These are phyloP conservation scores for Alethe diademata DNA, from an alignment of 2,113 vertebrate species.

Conservation along the genomic window DNA sequence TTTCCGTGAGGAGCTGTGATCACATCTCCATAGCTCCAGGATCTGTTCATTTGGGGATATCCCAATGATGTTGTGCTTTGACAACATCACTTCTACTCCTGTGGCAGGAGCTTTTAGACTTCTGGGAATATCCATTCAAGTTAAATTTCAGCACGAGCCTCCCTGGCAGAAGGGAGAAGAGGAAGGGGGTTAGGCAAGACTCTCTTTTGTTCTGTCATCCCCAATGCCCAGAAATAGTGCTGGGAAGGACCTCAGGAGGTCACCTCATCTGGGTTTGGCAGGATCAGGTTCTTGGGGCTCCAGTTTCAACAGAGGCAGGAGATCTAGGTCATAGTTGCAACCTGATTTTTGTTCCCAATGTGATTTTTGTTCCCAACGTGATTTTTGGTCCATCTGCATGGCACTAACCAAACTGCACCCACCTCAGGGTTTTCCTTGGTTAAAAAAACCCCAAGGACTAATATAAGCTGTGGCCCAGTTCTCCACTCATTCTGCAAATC, in stretches of 20 bases:
- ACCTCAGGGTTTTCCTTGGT: neutral
- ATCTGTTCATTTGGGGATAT: neutral
- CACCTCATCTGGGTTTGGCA: neutral
- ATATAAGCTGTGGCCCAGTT: neutral
- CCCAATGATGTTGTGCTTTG: neutral
- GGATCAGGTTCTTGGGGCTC: neutral
- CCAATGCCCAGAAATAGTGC: neutral
- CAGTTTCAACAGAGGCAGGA: neutral
- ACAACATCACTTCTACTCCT: accelerated
- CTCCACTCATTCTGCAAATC: neutral
- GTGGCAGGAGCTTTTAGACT: neutral
- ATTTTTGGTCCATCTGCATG: neutral
- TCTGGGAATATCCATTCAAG: neutral
- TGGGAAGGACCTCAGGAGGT: neutral
- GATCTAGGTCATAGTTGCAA: neutral
- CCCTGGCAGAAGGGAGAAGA: neutral
- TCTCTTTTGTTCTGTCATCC: neutral
- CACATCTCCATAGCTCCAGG: accelerated
- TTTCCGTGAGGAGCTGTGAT: neutral
- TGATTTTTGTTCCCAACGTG: neutral
- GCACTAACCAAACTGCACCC: neutral
- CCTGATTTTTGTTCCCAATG: neutral
- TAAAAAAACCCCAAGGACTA: neutral
- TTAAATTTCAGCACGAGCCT: neutral
- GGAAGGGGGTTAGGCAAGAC: neutral